Conservation (phyloP, 2,797 vertebrate genomes). For the Sciaenops ocellatus region DNA sequence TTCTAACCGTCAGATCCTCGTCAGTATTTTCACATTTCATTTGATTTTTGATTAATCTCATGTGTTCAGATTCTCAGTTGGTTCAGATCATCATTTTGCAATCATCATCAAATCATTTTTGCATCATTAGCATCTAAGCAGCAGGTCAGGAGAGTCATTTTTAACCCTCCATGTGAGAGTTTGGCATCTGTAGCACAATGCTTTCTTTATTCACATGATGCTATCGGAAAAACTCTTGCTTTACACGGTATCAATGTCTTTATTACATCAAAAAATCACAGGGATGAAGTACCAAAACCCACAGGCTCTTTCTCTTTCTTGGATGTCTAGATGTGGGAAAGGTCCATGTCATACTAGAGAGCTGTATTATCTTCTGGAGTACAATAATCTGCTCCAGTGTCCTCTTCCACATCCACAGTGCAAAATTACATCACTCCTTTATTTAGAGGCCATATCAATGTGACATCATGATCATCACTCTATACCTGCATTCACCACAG, state of each 20-base stretch:
- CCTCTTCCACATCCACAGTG: slow-evolving; percentile 59
- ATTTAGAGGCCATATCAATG: slow-evolving; percentile 75
- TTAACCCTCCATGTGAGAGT: background rate
- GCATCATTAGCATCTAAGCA: background rate
- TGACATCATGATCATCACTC: slow-evolving; percentile 75
- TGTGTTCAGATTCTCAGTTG: background rate
- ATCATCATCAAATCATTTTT: background rate
- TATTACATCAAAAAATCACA: slow-evolving; percentile 30
- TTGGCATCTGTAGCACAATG: slow-evolving; percentile 6
- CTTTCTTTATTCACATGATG: slow-evolving; percentile 29
- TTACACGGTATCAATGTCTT: slow-evolving; percentile 38
- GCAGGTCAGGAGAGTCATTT: background rate
- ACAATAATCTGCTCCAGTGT: slow-evolving; percentile 64
- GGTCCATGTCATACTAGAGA: slow-evolving; percentile 49
- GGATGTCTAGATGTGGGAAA: slow-evolving; percentile 63
- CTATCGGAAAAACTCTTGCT: slow-evolving; percentile 22
- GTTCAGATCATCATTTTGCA: no score
- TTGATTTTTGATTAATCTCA: no score
- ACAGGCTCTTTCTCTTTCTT: slow-evolving; percentile 59
- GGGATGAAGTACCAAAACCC: slow-evolving; percentile 43
- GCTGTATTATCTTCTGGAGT: slow-evolving; percentile 65
- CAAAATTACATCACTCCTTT: slow-evolving; percentile 79
- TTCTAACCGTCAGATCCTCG: background rate
- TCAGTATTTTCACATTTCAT: background rate
- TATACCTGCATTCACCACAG: slow-evolving; percentile 71